Conservation (phyloP, 2,113 vertebrate genomes). For the Zosterops hypoxanthus region DNA sequence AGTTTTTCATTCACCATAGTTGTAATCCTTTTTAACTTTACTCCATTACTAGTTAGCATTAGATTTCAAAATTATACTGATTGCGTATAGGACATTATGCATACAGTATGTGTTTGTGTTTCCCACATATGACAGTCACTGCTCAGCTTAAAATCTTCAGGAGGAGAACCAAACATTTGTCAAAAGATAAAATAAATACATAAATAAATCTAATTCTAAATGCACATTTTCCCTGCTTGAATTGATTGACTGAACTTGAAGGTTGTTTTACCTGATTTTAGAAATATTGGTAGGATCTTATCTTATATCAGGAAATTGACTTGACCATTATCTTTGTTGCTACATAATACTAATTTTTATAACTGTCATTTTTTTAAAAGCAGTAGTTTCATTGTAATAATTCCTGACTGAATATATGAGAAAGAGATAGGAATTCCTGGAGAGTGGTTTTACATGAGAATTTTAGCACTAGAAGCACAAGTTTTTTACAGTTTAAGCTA, state of each 20-base stretch:
- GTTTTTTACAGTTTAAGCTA: background rate
- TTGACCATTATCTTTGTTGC: background rate
- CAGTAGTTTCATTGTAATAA: background rate
- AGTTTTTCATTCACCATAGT: background rate
- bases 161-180: background rate
- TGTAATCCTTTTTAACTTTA: background rate
- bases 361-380: background rate
- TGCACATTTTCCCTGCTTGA: background rate
- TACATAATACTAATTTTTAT: background rate
- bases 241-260: background rate
- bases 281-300: background rate
- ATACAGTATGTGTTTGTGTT: background rate
- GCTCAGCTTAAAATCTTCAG: background rate
- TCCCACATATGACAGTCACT: background rate
- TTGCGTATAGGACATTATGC: background rate
- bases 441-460: background rate
- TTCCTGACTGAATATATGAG: background rate
- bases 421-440: background rate
- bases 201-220: background rate
- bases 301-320: background rate
- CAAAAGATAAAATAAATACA: background rate
- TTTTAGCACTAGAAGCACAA: background rate
- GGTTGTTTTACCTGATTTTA: background rate
- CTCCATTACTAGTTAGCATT: background rate
- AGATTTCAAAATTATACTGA: background rate